These are phyloP conservation scores for Leptopilina syphax DNA, from an alignment of 2,888 invertebrate species.

Conservation along the genomic window DNA sequence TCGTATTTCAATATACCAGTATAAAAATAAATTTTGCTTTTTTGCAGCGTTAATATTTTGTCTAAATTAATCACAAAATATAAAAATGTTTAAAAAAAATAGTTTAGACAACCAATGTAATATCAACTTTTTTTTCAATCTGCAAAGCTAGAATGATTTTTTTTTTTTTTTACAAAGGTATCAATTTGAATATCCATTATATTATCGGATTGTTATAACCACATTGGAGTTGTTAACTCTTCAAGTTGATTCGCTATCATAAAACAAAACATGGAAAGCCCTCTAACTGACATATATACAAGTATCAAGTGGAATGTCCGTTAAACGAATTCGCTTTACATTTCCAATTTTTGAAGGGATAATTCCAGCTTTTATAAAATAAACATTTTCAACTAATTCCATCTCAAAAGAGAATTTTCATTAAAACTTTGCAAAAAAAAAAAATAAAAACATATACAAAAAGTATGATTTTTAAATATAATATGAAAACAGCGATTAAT, in stretches of 20 bases:
- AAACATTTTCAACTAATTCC: slow-evolving; percentile 24
- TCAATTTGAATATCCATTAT: neutral
- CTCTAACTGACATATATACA: neutral
- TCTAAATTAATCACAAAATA: no score
- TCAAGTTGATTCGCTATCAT: slow-evolving; percentile 4
- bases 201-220: neutral
- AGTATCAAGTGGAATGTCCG: neutral
- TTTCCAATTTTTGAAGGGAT: neutral
- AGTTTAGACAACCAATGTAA: no score
- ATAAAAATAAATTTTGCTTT: no score
- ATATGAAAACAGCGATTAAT: neutral
- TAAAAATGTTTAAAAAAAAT: no score
- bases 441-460: neutral
- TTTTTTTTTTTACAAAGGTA: no score
- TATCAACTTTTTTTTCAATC: no score
- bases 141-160: no score
- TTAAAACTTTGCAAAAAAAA: neutral
- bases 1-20: neutral
- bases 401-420: neutral
- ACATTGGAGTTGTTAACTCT: neutral
- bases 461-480: neutral
- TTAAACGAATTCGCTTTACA: slow-evolving; percentile 2
- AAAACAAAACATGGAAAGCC: slow-evolving; percentile 21
- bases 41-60: no score
- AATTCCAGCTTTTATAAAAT: slow-evolving; percentile 27